These are phyloP conservation scores for Hyperopisus bebe DNA, from an alignment of 2,113 vertebrate species.

Conservation along the genomic window DNA sequence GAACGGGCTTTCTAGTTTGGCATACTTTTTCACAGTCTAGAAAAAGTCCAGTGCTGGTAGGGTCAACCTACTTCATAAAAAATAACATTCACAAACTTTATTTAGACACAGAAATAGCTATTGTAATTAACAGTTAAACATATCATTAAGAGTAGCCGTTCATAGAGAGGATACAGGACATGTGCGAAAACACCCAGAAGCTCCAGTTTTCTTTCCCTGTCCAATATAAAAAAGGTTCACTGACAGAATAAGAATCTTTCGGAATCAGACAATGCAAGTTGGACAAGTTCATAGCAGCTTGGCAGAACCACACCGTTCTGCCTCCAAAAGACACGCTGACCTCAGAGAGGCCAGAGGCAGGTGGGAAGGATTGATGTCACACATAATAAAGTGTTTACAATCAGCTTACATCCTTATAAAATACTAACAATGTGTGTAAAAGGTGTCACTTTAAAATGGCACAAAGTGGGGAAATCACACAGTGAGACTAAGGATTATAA, in stretches of 20 bases:
- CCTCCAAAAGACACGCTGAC: background rate
- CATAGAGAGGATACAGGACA: background rate
- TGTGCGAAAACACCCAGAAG: background rate
- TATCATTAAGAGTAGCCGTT: background rate
- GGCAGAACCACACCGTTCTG: background rate
- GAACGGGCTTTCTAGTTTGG: background rate
- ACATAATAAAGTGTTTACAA: background rate
- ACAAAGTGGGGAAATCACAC: background rate
- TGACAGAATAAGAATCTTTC: background rate
- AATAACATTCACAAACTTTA: background rate
- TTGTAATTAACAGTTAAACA: background rate
- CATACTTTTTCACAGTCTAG: background rate
- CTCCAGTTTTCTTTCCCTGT: background rate
- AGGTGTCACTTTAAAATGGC: background rate
- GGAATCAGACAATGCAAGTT: background rate
- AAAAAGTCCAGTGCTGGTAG: background rate
- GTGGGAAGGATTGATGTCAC: background rate
- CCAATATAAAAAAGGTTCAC: background rate
- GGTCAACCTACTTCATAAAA: background rate
- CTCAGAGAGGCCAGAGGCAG: background rate
- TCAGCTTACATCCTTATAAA: background rate
- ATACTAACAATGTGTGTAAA: background rate
- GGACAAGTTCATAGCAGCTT: background rate
- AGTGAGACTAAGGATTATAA: background rate
- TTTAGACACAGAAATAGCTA: background rate